Evolutionary conservation across 1,140 invertebrate genomes (phyloP), one percentile per base, ranked within the genome.

Genomic region (Nasonia giraulti): DNA sequence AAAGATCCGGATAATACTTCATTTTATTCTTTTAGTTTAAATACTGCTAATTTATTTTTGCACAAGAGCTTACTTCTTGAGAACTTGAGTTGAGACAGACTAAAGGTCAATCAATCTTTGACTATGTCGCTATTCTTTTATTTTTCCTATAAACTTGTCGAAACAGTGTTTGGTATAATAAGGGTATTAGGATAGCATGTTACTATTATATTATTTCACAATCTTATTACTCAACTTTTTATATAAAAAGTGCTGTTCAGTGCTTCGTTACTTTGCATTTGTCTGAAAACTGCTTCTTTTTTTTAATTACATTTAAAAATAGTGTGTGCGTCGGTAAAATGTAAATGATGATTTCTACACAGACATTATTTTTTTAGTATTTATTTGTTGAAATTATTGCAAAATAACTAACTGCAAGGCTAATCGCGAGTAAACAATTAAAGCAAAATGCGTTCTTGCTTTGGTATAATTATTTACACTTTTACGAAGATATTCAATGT

Each of bases 131-230:
- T 85, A 27, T 68, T 82, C 31, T 82, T 71, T 76, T 81, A 69
- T 31, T 81, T 85, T 75, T 86, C 12, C 47, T 80, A 84, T 33
- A 37, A 80, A 80, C 40, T 86, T 86, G 73, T 76, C 40, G 12
- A 80, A 74, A 79, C 47, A 80, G 73, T 75, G 71, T 79, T 85
- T 85, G 81, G 78, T 86, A 66, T 74, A 79, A 62, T 85, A 85
- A 86, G 74, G 82, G 66, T 87, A 86, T 85, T 86, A 83, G 81
- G 23, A 66, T 85, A 87, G 37, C 40, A 44, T 82, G 71, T 8
- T 83, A 82, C 44, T 77, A 82, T 62, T 69, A 68, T 83, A 71
- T 77, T 73, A 66, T 71, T 69, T 77, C 71, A 55, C 47, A 62
- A 44, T 75, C 5, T 80, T 83, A 78, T 83, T 31, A 78, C 40